Base-by-base conservation (phyloP, 2,888 invertebrate species). In the Caenorhabditis sp. region DNA sequence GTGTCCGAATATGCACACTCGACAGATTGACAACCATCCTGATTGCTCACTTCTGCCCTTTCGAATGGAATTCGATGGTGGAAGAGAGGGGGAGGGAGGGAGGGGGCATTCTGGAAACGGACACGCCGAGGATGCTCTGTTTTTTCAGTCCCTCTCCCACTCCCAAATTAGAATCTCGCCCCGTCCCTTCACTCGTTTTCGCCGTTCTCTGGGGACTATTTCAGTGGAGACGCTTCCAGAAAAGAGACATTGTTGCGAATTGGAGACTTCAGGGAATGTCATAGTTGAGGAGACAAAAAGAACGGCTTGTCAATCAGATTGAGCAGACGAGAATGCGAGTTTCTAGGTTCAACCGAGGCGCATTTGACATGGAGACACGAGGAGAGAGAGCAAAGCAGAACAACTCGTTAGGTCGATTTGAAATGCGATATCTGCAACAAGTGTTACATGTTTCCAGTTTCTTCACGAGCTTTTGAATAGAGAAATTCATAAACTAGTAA, bases 341-440 rank as follows among this genome's bases (percentile, higher is more conserved):
- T 62, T 53, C 64, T 47, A 28, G 62, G 32, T 55, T 71, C 53
- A 62, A 24, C 47, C 24, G 55, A 22, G n/a, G 60, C 53, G 9
- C 51, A 40, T 47, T 58, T 70, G 70, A 61, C 70, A 61, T 15
- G 40, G 15, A 15, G 15, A 51, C 61, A 24, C 47, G 69, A 51
- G 15, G 50, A 26, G 51, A 62, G 32, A 26, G 50, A 26, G 61
- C 44, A 55, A 44, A 28, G 56, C 55, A 65, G 72, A 74, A 65
- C 56, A 50, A 65, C 72, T 58, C 26, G n/a, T 51, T 13, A 20
- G 15, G 18, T 32, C 32, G 32, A 9, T 4, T 60, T 76, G 76
- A 61, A 76, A 76, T 61, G 76, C 67, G 76, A 76, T 76, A 76
- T 67, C 40, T 37, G 53, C 67, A 76, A 67, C 76, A 76, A 76